Evolutionary conservation across 2,113 vertebrate genomes (phyloP), one percentile per base, ranked within the genome.

Genomic region (Acanthochromis polyacanthus): DNA sequence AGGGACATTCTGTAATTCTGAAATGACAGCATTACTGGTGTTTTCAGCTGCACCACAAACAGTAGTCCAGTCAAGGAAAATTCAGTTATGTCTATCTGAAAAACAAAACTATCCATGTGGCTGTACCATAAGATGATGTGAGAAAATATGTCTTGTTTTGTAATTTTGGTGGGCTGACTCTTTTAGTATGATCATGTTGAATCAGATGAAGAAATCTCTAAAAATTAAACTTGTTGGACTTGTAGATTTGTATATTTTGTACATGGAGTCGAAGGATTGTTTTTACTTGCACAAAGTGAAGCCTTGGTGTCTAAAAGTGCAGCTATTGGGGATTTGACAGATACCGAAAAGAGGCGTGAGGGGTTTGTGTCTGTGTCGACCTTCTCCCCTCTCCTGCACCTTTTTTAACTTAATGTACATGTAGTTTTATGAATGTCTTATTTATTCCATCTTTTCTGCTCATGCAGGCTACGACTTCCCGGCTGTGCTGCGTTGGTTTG

Each of bases 401-500:
- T 6, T 25, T 8, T 19, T 63, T 22, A 23, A 6, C 23, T 62
- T 10, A 16, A n/a, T 65, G 4, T 38, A 25, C 17, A 6, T 23
- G 38, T 10, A 43, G 15, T 4, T 72, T 51, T 30, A 30, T n/a
- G 8, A 22, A 23, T 4, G 17, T 10, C 17, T 59, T 36, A 1
- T 0, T 57, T 7, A 52, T 43, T 52, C 1, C 53, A n/a, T 8
- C 11, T 5, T 14, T 30, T 23, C 40, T 51, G 15, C 23, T 61
- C 12, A 23, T 68, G 4, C 88, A 98, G 97, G 97, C 71, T 98
- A 98, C 0, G 97, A 98, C 92, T 97, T 98, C 82, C 95, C 97
- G 0, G 96, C 97, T 0, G 97, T 99, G 71, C 92, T 98, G 89
- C 97, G 95, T 70, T 99, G 97, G 97, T 98, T 98, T 28, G 96